Conservation (phyloP, 2,113 vertebrate species). For the Mormyrus lacerda region DNA sequence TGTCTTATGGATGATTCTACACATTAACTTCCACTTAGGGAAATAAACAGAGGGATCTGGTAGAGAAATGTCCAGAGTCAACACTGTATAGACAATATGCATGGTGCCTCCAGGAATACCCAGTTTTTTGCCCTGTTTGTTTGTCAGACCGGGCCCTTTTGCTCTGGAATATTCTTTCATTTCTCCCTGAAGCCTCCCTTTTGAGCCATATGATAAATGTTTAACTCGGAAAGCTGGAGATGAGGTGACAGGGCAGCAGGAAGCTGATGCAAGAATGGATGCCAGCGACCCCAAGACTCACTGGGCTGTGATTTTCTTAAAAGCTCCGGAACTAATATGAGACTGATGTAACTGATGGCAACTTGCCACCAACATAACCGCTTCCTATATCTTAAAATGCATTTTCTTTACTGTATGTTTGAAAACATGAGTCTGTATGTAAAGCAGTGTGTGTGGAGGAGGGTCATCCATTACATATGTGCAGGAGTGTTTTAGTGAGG, state of each 20-base stretch:
- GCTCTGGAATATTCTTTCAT: background rate
- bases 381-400: constrained; percentile 33
- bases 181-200: background rate
- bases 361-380: constrained; percentile 39
- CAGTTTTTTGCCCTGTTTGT: background rate
- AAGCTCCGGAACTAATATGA: constrained; percentile 54
- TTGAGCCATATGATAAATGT: background rate
- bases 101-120: background rate
- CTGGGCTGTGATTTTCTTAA: constrained; percentile 50
- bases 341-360: constrained; percentile 54
- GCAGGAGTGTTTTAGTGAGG: background rate
- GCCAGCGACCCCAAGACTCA: constrained; percentile 41
- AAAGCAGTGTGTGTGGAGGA: constrained; percentile 8
- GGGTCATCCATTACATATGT: background rate
- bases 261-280: background rate
- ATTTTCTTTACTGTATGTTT: background rate
- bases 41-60: background rate
- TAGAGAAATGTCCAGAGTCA: background rate
- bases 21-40: background rate
- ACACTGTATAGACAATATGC: background rate
- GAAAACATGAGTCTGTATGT: constrained; percentile 7
- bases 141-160: background rate
- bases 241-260: background rate
- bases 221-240: background rate
- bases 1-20: background rate